A percentile compares a stretch with the other conserved stretches of the same genome.
Conservation (phyloP, 2,113 vertebrate species). For the Cephalopterus ornatus region DNA sequence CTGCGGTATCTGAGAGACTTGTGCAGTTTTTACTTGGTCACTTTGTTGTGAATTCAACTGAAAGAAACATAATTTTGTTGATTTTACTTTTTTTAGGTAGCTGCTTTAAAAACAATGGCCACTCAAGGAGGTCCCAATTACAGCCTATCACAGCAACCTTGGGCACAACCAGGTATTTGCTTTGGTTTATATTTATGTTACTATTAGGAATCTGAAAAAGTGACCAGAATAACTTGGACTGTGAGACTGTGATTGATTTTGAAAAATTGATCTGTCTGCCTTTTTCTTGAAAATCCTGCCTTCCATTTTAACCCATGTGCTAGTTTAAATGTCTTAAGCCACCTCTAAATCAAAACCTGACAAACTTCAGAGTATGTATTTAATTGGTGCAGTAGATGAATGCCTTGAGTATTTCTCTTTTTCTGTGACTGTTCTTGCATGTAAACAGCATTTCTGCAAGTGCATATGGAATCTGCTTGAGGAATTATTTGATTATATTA, state of each 20-base stretch:
- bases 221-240: neutral
- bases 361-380: neutral
- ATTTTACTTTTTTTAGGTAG: constrained; percentile 77
- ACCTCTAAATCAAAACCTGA: neutral
- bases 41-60: neutral
- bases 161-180: constrained; percentile 91
- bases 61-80: neutral
- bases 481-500: neutral
- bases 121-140: constrained; percentile 93
- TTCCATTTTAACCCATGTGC: neutral
- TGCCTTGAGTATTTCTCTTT: neutral
- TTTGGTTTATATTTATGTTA: neutral
- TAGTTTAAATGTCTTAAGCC: neutral
- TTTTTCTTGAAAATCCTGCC: neutral
- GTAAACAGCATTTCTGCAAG: neutral
- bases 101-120: constrained; percentile 91
- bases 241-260: neutral
- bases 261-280: neutral
- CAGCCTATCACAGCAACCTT: constrained; percentile 91
- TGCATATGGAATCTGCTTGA: neutral
- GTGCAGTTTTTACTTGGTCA: neutral
- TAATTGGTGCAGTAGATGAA: neutral
- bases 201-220: neutral
- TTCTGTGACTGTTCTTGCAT: neutral
- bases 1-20: neutral